These are phyloP conservation scores for Hoplostethus mediterraneus DNA, from an alignment of 2,797 vertebrate species.

Conservation along the genomic window DNA sequence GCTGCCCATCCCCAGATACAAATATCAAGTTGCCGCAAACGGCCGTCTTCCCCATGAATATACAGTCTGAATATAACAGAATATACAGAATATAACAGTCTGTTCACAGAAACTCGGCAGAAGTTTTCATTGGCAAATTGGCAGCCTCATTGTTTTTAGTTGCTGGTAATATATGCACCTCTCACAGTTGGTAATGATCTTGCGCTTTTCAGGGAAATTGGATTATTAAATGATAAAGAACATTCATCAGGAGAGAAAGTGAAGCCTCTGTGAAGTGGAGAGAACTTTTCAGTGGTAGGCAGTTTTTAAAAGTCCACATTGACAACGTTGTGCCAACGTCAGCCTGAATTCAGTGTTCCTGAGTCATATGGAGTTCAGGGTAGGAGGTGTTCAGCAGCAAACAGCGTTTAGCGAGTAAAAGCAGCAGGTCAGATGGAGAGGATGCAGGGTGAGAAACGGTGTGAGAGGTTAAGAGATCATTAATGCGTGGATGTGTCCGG, in stretches of 20 bases:
- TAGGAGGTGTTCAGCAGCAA: conserved; percentile 20
- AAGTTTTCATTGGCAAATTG: conserved; percentile 53
- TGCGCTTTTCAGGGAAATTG: conserved; percentile 58
- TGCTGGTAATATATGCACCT: conserved; percentile 55
- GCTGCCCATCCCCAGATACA: conserved; percentile 36
- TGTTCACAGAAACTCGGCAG: not conserved
- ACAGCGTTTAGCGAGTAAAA: conserved; percentile 18
- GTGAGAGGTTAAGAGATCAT: conserved; percentile 61
- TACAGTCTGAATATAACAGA: no score
- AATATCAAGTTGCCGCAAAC: conserved; percentile 58
- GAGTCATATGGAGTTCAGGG: conserved; percentile 6
- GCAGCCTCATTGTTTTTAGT: conserved; percentile 62
- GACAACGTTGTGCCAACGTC: not conserved
- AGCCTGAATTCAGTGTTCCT: not conserved
- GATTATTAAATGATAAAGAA: conserved; percentile 52
- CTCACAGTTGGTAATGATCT: conserved; percentile 63
- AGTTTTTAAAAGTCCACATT: conserved; percentile 16
- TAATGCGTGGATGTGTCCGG: conserved; percentile 67
- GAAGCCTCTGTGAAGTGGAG: conserved; percentile 5
- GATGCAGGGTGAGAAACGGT: conserved; percentile 7
- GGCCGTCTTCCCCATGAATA: conserved; percentile 47
- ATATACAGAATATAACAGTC: no score
- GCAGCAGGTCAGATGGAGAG: conserved; percentile 29
- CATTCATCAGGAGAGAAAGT: conserved; percentile 40
- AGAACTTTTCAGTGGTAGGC: conserved; percentile 16